These are phyloP conservation scores for Adelosebastes latens DNA, from an alignment of 2,797 vertebrate species.

Conservation along the genomic window DNA sequence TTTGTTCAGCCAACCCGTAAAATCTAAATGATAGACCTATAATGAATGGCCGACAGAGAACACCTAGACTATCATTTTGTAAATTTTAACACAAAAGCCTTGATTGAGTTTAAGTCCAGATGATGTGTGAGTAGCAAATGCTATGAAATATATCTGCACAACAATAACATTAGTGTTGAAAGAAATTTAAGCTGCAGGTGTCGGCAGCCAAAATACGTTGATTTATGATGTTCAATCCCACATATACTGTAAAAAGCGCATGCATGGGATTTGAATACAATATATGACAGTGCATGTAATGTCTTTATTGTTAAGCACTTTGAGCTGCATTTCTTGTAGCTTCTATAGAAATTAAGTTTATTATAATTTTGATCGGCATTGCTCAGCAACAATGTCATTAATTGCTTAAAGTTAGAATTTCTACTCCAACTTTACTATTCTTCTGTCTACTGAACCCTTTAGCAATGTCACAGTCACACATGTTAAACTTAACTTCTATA, in stretches of 20 bases:
- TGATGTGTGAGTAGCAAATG: too few relatives aligned
- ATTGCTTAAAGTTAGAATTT: not conserved
- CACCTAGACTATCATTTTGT: too few relatives aligned
- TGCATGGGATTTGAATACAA: not conserved
- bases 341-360: too few relatives aligned
- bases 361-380: not conserved
- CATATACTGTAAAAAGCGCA: not conserved
- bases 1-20: not conserved
- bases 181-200: not conserved
- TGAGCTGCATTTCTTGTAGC: too few relatives aligned
- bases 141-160: too few relatives aligned
- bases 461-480: not conserved
- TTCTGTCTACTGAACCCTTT: not conserved
- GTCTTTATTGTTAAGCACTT: too few relatives aligned
- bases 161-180: too few relatives aligned
- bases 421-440: not conserved
- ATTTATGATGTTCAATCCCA: not conserved
- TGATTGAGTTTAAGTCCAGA: not conserved
- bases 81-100: not conserved
- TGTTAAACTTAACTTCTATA: not conserved
- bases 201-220: not conserved
- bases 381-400: not conserved
- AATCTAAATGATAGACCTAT: not conserved
- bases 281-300: accelerated
- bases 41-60: too few relatives aligned